Evolutionary conservation across 2,113 vertebrate species (phyloP).

Genomic region (Pollimyrus isidori): DNA sequence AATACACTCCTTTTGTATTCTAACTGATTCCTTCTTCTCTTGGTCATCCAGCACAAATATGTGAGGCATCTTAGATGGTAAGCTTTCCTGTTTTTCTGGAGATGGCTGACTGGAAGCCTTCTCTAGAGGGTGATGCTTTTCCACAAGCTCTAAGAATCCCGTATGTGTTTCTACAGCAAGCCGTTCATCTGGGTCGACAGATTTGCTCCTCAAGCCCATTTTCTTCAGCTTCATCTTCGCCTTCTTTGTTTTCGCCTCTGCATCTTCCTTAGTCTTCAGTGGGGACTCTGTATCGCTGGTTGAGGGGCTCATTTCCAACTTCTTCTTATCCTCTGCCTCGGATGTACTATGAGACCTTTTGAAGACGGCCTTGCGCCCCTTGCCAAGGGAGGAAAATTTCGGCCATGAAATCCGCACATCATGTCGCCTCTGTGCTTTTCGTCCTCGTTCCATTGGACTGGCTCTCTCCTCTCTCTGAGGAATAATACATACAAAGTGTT

Average conservation of each 20-base stretch:
- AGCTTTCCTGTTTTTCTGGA: constrained; percentile 37
- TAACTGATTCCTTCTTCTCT: constrained; percentile 22
- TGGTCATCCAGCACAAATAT: constrained; percentile 28
- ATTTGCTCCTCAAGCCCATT: constrained; percentile 54
- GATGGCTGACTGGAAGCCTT: constrained; percentile 40
- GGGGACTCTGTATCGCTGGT: constrained; percentile 68
- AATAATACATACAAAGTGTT: constrained; percentile 24
- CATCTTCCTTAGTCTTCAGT: constrained; percentile 56
- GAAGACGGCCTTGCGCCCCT: constrained; percentile 55
- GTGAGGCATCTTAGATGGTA: constrained; percentile 33
- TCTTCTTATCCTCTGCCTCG: constrained; percentile 66
- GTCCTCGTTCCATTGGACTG: constrained; percentile 47
- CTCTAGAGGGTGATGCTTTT: constrained; percentile 34
- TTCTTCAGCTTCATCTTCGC: constrained; percentile 54
- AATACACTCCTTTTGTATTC: constrained; percentile 31
- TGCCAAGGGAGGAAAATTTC: constrained; percentile 64
- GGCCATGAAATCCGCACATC: constrained; percentile 68
- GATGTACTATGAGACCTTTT: constrained; percentile 67
- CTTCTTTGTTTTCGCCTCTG: constrained; percentile 57
- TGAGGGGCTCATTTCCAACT: constrained; percentile 63
- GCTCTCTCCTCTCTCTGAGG: constrained; percentile 51
- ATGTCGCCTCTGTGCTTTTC: constrained; percentile 53
- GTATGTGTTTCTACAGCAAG: constrained; percentile 38
- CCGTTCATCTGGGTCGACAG: constrained; percentile 48
- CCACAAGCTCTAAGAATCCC: constrained; percentile 31